A percentile compares a stretch with the other conserved stretches of the same genome.
Conservation (phyloP, 1,140 invertebrate species). For the Ctenoplectra terminalis region DNA sequence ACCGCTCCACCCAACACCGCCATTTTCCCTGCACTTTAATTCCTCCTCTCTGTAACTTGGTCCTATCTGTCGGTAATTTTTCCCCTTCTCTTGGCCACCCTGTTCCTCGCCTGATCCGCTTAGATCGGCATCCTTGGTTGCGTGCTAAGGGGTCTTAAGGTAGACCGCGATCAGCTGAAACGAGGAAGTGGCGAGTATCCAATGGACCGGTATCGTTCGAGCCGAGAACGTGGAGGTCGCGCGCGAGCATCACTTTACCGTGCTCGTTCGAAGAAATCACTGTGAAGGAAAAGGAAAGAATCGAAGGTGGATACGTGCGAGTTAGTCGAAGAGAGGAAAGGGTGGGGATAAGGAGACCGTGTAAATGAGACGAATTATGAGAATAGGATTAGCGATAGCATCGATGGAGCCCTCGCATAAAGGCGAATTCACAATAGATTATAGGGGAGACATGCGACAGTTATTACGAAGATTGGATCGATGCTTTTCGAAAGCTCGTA, state of each 20-base stretch:
- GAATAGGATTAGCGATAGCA: slow-evolving; percentile 28
- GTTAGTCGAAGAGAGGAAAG: too few species aligned
- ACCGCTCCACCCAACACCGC: background rate
- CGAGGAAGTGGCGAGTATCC: slow-evolving; percentile 62
- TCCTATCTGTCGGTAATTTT: background rate
- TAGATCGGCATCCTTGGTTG: slow-evolving; percentile 46
- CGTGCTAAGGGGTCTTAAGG: slow-evolving; percentile 50
- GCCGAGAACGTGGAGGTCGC: slow-evolving; percentile 61
- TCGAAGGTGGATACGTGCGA: slow-evolving; percentile 6
- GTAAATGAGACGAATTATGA: slow-evolving; percentile 35
- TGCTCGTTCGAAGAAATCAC: background rate
- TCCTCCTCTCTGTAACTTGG: background rate
- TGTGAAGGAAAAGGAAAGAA: background rate
- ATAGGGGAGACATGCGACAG: too few species aligned
- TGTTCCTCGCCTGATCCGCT: slow-evolving; percentile 12
- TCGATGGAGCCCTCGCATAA: background rate
- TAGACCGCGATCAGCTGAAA: slow-evolving; percentile 50
- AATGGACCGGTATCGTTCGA: slow-evolving; percentile 60
- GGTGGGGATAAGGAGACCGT: background rate
- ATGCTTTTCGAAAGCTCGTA: too few species aligned
- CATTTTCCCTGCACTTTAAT: background rate
- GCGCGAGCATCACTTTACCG: slow-evolving; percentile 50
- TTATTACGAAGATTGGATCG: too few species aligned
- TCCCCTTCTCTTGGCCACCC: background rate
- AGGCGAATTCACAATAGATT: background rate